A percentile compares a stretch with the other conserved stretches of the same genome.
These are phyloP conservation scores for Drosophila parthenogenetica DNA, from an alignment of 2,888 invertebrate species.

Conservation along the genomic window DNA sequence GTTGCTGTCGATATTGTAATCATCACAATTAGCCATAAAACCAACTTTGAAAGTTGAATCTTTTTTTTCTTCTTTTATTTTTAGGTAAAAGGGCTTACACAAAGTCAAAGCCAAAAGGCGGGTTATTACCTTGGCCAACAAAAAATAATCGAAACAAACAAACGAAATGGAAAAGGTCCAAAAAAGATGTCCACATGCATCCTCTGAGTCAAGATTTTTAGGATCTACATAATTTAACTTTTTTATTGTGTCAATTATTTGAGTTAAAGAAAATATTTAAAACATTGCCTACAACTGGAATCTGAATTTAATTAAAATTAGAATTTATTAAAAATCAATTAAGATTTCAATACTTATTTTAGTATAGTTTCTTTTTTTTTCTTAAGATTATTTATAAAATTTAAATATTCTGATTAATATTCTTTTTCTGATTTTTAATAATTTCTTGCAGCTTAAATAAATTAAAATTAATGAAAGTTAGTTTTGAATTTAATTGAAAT, in stretches of 20 bases:
- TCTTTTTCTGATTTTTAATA: too few relatives aligned
- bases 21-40: slow-evolving; percentile 53
- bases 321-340: too few relatives aligned
- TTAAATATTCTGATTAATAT: too few relatives aligned
- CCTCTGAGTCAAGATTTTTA: slow-evolving; percentile 6
- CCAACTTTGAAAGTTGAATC: slow-evolving; percentile 40
- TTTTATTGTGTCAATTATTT: too few relatives aligned
- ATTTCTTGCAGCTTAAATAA: too few relatives aligned
- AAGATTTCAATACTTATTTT: too few relatives aligned
- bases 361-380: background rate
- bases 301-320: too few relatives aligned
- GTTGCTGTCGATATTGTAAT: slow-evolving; percentile 49
- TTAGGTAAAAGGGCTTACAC: slow-evolving; percentile 32
- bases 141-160: background rate
- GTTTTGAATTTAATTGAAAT: too few relatives aligned
- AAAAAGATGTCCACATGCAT: background rate
- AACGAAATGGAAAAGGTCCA: background rate
- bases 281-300: too few relatives aligned
- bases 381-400: too few relatives aligned
- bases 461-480: too few relatives aligned
- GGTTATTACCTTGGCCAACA: slow-evolving; percentile 46
- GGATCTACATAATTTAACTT: background rate
- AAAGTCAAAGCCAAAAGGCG: slow-evolving; percentile 20
- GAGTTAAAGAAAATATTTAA: too few relatives aligned
- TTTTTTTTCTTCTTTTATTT: background rate